phyloP scores from a whole-genome alignment of 1,140 invertebrate genomes.

The Hyphantria cunea region DNA sequence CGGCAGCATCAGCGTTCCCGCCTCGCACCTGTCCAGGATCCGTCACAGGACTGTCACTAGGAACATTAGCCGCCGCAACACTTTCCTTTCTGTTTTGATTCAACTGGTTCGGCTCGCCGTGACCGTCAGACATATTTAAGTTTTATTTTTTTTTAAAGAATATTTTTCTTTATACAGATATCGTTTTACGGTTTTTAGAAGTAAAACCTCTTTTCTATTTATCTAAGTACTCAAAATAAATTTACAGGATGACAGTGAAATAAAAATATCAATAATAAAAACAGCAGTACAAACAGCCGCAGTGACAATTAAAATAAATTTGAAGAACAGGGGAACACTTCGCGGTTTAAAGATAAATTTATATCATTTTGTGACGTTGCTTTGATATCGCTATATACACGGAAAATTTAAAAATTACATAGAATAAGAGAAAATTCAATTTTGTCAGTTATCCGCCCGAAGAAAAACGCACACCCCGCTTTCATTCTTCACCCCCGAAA shows the following conservation, averaged over 20 bases:
- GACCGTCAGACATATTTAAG: constrained; percentile 62
- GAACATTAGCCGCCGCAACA: constrained; percentile 59
- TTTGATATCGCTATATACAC: constrained; percentile 27
- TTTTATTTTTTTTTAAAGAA: constrained; percentile 34
- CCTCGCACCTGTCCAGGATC: constrained; percentile 71
- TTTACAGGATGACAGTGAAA: not conserved
- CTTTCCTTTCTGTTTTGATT: constrained; percentile 58
- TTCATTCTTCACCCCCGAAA: constrained; percentile 41
- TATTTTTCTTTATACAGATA: constrained; percentile 23
- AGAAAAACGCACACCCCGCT: constrained; percentile 34
- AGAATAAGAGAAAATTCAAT: constrained; percentile 35
- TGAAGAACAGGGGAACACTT: constrained; percentile 35
- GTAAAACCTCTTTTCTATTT: constrained; percentile 10
- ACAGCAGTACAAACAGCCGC: constrained; percentile 50
- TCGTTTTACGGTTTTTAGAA: constrained; percentile 14
- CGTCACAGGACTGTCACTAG: constrained; percentile 74
- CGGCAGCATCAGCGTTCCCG: constrained; percentile 49
- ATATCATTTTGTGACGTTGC: constrained; percentile 28
- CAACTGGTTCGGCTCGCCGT: constrained; percentile 56
- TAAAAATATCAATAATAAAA: constrained; percentile 58
- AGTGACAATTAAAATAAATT: constrained; percentile 40
- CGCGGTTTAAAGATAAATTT: constrained; percentile 29
- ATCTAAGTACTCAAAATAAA: not conserved
- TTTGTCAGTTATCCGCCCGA: constrained; percentile 41
- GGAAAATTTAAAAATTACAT: constrained; percentile 34